Base-by-base conservation (phyloP, 2,888 invertebrate species). In the Blastobasis lacticolella region DNA sequence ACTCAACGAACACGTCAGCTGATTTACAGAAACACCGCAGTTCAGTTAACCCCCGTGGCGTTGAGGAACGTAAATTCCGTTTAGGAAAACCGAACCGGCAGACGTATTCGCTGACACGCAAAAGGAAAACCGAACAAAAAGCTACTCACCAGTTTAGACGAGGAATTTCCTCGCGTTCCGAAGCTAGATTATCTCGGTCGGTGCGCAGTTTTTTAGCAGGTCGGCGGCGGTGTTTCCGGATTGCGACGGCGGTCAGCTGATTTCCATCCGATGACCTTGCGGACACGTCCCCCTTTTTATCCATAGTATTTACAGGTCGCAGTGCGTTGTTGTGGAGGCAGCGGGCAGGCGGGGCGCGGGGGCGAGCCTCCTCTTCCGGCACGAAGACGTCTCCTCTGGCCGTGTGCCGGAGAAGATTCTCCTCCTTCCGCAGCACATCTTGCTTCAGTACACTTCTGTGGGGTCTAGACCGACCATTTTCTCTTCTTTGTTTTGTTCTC, bases 361-460 rank as follows among this genome's bases (percentile, higher is more conserved):
- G 57, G 45, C 52, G 45, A 79, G 69, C 84, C 88, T 87, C 64
- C 88, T 79, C 59, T 87, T 87, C 62, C 86, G 76, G 61, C 88
- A 88, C 59, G 87, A 87, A 48, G 88, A 88, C 49, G 88, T 87
- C 63, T 87, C 87, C 64, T 80, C 79, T 53, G 82, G 84, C 60
- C 76, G 74, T 55, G 81, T 81, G 64, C 87, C 87, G 59, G 86
- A 84, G 59, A 60, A 71, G 57, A 88, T 86, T 62, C 70, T 80
- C 56, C 87, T 73, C 61, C 78, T 78, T 66, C 88, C 87, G 73
- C 87, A 87, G 73, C 88, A 88, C 87, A 87, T 88, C 70, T 79
- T 83, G 72, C 66, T 56, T 75, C 58, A 86, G 65, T 87, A 86
- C 61, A 86, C 81, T 74, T 86, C 86, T 53, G 86, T 87, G 55